Evolutionary conservation across 2,113 vertebrate species (phyloP), one percentile per base, ranked within the genome.

Genomic region (Albula goreensis): DNA sequence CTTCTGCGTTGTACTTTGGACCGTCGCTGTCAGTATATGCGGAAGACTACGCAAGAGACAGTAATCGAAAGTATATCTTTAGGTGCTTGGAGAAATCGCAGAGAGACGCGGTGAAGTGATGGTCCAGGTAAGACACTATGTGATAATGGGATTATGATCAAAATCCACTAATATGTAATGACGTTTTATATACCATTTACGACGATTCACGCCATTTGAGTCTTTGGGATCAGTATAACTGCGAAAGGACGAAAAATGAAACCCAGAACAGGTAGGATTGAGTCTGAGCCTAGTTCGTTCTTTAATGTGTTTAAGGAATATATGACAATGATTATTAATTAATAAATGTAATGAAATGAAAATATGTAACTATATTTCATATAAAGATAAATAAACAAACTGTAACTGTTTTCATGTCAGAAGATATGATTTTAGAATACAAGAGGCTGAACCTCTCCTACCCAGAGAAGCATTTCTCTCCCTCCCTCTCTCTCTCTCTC

Each of bases 21-120:
- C 85, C 1, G 2, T 6, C 1, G 25, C 7, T 25, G 2, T 52
- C 51, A 83, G 2, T 52, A 79, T 88, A 41, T 82, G 86, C 90
- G 89, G 90, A 92, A 91, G 90, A 60, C 57, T 6, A 50, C 83
- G 22, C 41, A 1, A 4, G 31, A 41, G 0, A 41, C 31, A 53
- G 2, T 84, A 92, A 93, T 85, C 88, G 89, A 92, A 91, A 93
- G 87, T 89, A 53, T 51, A 50, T 52, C n/a, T n/a, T 49, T 1
- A 74, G 22, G 10, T 83, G 48, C 78, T 53, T 80, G 53, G 50
- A 77, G 31, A 70, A 60, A 19, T 7, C 31, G 31, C 31, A 41
- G 74, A 41, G 74, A 78, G 6, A 11, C 74, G 31, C 31, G 31
- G 31, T 41, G 78, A 2, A 17, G 8, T 74, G 19, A 74, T 25